A percentile compares a stretch with the other conserved stretches of the same genome.
These are phyloP conservation scores for Cephalotes varians DNA, from an alignment of 2,888 invertebrate genomes.

Conservation along the genomic window DNA sequence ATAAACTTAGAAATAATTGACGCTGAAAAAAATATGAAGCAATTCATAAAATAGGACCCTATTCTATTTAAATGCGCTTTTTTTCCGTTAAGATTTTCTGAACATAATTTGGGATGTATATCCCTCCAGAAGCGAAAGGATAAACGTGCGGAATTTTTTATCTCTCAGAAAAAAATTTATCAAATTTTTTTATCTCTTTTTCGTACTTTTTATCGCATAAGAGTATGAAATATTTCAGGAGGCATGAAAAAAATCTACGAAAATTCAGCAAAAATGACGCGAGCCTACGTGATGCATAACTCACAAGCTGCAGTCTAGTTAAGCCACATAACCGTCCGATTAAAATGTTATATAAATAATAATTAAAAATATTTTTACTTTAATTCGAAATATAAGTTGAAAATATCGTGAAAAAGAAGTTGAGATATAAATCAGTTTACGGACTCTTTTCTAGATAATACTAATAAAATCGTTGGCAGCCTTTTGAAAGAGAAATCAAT, in stretches of 20 bases:
- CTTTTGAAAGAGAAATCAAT: neutral
- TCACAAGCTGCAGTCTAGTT: neutral
- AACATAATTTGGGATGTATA: neutral
- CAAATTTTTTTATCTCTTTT: constrained; percentile 5
- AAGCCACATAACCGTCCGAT: neutral
- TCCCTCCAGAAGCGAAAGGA: neutral
- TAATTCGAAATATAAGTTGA: neutral
- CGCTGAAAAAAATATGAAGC: neutral
- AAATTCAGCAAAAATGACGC: constrained; percentile 8
- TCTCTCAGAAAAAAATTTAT: constrained; percentile 14
- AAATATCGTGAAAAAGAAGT: neutral
- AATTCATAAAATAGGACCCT: neutral
- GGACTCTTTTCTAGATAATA: neutral
- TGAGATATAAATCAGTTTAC: constrained; percentile 3
- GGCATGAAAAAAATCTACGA: constrained; percentile 19
- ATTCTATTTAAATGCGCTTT: neutral
- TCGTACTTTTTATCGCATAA: neutral
- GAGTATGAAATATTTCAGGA: constrained; percentile 11
- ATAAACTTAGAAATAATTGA: neutral
- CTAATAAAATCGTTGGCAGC: neutral
- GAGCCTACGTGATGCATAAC: constrained; percentile 3
- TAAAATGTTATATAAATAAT: constrained; percentile 2
- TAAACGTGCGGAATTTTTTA: constrained; percentile 23
- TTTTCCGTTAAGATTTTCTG: neutral
- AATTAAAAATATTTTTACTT: neutral